Percentiles rank a stretch among this genome's conserved stretches.
Evolutionary conservation across 2,797 vertebrate genomes (phyloP).

Genomic region (Siniperca undulata): DNA sequence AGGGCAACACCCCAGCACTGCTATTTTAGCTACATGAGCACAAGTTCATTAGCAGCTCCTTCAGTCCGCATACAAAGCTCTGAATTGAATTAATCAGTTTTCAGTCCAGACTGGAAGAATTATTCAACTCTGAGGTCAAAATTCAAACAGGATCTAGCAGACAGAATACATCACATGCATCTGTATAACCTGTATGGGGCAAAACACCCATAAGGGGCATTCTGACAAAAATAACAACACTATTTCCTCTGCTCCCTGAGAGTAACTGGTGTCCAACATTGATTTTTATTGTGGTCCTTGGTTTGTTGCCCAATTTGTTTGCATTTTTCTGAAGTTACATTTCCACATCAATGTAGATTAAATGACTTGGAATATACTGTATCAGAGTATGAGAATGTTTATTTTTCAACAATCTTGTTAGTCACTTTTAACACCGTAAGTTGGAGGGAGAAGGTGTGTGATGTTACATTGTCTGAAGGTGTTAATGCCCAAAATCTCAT

Average conservation of each 20-base stretch:
- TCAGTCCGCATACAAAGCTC: neutral
- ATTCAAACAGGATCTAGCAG: neutral
- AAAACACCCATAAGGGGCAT: too few relatives aligned
- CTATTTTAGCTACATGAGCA: neutral
- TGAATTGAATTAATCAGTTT: neutral
- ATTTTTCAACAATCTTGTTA: neutral
- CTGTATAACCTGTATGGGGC: neutral
- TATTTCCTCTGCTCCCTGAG: neutral
- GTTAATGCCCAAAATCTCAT: neutral
- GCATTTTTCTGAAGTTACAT: neutral
- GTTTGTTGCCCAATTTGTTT: neutral
- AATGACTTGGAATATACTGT: neutral
- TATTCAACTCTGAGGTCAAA: neutral
- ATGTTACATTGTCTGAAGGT: constrained; percentile 4
- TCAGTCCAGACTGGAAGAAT: neutral
- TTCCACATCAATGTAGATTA: neutral
- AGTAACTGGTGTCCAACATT: neutral
- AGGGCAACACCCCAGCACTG: constrained; percentile 16
- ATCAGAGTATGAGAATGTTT: neutral
- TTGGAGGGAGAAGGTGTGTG: neutral
- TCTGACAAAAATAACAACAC: neutral
- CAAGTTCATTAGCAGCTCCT: constrained; percentile 1
- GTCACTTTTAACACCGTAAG: neutral
- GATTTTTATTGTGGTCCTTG: neutral
- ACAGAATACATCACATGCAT: neutral